Evolutionary conservation across 1,140 invertebrate genomes (phyloP), one percentile per base, ranked within the genome.

Genomic region (Dreissena polymorpha): DNA sequence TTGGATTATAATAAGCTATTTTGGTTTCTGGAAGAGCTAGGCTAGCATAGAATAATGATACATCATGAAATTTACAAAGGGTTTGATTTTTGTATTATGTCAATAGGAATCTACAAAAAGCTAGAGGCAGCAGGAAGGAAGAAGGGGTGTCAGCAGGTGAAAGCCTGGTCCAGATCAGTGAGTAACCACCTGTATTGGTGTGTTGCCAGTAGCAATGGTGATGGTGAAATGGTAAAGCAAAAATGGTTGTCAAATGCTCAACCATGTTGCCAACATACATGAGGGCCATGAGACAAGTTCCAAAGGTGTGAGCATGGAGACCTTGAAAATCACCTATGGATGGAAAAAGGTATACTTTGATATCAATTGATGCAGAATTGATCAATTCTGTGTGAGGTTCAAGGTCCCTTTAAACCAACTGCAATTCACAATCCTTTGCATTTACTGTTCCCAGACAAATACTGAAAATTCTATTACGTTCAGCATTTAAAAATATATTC

Each of bases 161-260:
- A 27, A 0, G 10, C 0, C 23, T 81, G 83, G 85, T 51, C 72
- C 3, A 65, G 64, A 21, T 78, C 57, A 12, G 67, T 80, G 16
- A 63, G 50, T 60, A 86, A 81, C 50, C 83, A 81, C 29, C 14
- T 86, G 39, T 85, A 86, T 50, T 80, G 82, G 85, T 57, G 49
- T 57, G 85, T 83, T 69, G 75, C 71, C 25, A 50, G 70, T 39
- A 69, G 53, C 16, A 29, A 83, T 69, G 74, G 75, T 13, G 55
- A 87, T 49, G 65, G 53, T 21, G 69, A 83, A 29, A 3, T 85
- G 6, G 55, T 87, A 12, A 0, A 55, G 21, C n/a, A 27, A 1
- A 85, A 83, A 49, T 87, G 83, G 79, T 14, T 70, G 0, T 79
- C 70, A n/a, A 0, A 21, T 85, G 25, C 8, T 69, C 10, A 79